These are phyloP conservation scores for Tapirus indicus DNA, from an alignment of 2,797 vertebrate genomes.

Conservation along the genomic window DNA sequence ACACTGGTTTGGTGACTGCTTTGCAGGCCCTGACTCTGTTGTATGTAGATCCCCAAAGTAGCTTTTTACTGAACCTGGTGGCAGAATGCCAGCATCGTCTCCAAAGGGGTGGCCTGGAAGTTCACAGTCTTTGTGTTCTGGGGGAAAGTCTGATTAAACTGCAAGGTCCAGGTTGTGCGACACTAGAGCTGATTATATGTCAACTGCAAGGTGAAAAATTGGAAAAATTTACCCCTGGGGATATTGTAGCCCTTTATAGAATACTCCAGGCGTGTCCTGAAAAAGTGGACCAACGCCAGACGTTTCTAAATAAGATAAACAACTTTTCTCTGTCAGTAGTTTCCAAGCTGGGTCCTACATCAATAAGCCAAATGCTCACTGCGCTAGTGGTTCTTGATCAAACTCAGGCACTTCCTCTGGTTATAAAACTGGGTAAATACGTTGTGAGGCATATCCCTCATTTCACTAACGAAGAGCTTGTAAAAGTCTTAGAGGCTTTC, in stretches of 20 bases:
- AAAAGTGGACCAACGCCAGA: constrained; percentile 85
- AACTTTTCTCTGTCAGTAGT: constrained; percentile 83
- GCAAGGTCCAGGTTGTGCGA: constrained; percentile 82
- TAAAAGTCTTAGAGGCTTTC: constrained; percentile 91
- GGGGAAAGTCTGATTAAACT: constrained; percentile 91
- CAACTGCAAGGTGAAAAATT: constrained; percentile 87
- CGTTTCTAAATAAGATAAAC: constrained; percentile 92
- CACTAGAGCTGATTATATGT: constrained; percentile 88
- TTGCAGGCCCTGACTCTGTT: constrained; percentile 92
- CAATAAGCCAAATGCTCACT: constrained; percentile 88
- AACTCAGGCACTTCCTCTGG: constrained; percentile 89
- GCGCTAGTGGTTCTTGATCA: constrained; percentile 91
- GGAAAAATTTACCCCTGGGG: constrained; percentile 87
- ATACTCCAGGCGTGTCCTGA: constrained; percentile 87
- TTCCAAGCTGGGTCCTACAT: constrained; percentile 87
- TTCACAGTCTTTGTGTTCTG: constrained; percentile 89
- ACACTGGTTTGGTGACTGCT: constrained; percentile 88
- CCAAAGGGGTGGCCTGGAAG: constrained; percentile 84
- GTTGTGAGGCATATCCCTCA: constrained; percentile 88
- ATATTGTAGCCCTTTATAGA: constrained; percentile 90
- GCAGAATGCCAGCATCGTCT: constrained; percentile 91
- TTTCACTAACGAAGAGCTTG: constrained; percentile 92
- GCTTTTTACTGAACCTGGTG: constrained; percentile 89
- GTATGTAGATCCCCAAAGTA: constrained; percentile 90
- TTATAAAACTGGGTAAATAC: constrained; percentile 92